Conservation (phyloP, 2,888 invertebrate species). For the Agriotes lineatus region DNA sequence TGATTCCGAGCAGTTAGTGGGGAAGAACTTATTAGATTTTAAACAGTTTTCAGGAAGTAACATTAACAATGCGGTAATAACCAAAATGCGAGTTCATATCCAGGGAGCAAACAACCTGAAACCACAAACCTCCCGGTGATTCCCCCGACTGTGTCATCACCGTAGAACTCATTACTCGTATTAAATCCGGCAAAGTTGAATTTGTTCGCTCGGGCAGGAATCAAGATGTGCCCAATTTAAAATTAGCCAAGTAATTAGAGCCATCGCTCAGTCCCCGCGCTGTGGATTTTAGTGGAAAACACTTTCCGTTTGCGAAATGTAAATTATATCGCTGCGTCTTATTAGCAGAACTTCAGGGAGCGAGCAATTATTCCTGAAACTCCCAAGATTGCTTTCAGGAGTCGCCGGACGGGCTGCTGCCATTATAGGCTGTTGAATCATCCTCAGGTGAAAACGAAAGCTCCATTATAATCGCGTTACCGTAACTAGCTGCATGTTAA, state of each 20-base stretch:
- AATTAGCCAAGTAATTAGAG: constrained; percentile 13
- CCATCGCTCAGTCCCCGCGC: too few species aligned
- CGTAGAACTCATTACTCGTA: constrained; percentile 1
- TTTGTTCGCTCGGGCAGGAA: not conserved
- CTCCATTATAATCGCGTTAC: not conserved
- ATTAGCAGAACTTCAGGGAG: not conserved
- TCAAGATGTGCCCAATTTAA: constrained; percentile 8
- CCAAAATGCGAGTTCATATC: too few species aligned
- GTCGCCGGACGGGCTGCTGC: not conserved
- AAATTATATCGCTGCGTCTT: not conserved
- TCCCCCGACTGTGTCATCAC: too few species aligned
- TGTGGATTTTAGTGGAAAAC: not conserved
- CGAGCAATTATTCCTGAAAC: not conserved
- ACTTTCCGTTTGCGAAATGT: not conserved
- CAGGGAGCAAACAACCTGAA: too few species aligned
- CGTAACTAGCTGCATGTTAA: constrained; percentile 2
- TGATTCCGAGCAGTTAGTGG: too few species aligned
- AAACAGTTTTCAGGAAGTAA: too few species aligned
- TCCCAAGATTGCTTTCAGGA: not conserved
- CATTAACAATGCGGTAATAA: too few species aligned
- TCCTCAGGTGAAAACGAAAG: not conserved
- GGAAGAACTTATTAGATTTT: too few species aligned
- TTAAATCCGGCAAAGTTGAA: not conserved
- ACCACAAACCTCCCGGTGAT: too few species aligned
- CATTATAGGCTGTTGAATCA: not conserved